Percentiles rank a stretch among this genome's conserved stretches.
Conservation (phyloP, 2,797 vertebrate species). For the Galago senegalensis region DNA sequence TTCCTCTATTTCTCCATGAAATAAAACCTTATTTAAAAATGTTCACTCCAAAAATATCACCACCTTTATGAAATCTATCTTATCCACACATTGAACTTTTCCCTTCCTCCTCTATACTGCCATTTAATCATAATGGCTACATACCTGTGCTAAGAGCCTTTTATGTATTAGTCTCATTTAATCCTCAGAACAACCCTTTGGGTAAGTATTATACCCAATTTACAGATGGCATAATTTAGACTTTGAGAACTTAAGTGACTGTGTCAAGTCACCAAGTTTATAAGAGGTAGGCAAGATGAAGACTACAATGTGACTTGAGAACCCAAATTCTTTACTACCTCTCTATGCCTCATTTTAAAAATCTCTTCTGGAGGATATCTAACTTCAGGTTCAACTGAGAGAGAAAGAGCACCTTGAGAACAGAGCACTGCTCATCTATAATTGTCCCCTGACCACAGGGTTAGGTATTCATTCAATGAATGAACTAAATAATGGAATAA, state of each 20-base stretch:
- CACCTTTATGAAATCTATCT: not conserved
- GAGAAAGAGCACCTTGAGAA: not conserved
- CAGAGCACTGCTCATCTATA: not conserved
- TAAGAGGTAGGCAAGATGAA: not conserved
- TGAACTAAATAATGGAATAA: conserved; percentile 16
- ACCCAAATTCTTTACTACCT: not conserved
- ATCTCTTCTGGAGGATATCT: conserved; percentile 24
- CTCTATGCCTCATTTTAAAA: conserved; percentile 24
- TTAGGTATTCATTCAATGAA: not conserved
- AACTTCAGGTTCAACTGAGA: conserved; percentile 4
- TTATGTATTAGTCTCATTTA: not conserved
- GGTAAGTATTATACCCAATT: not conserved
- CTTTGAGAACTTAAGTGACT: not conserved
- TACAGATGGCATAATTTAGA: not conserved
- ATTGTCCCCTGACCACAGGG: not conserved
- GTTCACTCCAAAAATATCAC: conserved; percentile 9
- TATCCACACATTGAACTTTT: not conserved
- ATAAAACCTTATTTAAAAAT: conserved; percentile 18
- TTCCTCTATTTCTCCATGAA: not conserved
- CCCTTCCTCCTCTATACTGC: not conserved
- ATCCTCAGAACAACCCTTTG: conserved; percentile 12
- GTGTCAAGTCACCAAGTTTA: not conserved
- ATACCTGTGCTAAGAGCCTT: not conserved
- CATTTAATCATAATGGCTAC: conserved; percentile 24
- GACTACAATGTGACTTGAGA: not conserved